Evolutionary conservation across 2,888 invertebrate genomes (phyloP), one percentile per base, ranked within the genome.

Genomic region (Geotrupes spiniger): DNA sequence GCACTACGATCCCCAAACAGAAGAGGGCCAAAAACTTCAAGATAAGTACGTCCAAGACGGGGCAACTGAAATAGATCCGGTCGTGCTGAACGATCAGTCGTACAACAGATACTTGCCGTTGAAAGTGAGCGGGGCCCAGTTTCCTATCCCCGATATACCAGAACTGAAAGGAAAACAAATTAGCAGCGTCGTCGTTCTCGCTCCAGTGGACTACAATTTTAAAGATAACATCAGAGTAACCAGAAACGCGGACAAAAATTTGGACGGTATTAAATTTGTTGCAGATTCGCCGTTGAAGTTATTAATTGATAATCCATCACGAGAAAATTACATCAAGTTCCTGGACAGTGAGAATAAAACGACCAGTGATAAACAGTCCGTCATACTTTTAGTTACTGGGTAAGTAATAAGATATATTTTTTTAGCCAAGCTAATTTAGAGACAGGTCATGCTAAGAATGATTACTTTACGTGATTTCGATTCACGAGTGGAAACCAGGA

Each of bases 71-170:
- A 76, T 89, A 12, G 84, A 86, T 50, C 85, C 90, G 0, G 89
- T 90, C 11, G 80, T 85, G 36, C 74, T 90, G 41, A 82, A 85
- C 58, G 84, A 83, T 60, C 81, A 83, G 28, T 85, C 84, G 63
- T 91, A 90, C 68, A 91, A 89, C 68, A 80, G 90, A 62, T 92
- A 91, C 69, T 75, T 92, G 46, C 91, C 91, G 9, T 73, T 92
- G 38, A 90, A 90, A 79, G 87, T 91, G 17, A 89, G 85, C 61
- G 91, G 91, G 1, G 84, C 88, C 17, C 86, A 89, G 60, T 92
- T 92, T 65, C 91, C 92, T 2, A 79, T 91, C 42, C 91, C 91
- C 2, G 87, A 89, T 64, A 84, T 83, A 15, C 81, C 83, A n/a
- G 83, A 84, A 63, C 70, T 92, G 15, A 80, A 79, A 62, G 89